Evolutionary conservation across 2,888 invertebrate genomes (phyloP).

Genomic region (Zygaena filipendulae): DNA sequence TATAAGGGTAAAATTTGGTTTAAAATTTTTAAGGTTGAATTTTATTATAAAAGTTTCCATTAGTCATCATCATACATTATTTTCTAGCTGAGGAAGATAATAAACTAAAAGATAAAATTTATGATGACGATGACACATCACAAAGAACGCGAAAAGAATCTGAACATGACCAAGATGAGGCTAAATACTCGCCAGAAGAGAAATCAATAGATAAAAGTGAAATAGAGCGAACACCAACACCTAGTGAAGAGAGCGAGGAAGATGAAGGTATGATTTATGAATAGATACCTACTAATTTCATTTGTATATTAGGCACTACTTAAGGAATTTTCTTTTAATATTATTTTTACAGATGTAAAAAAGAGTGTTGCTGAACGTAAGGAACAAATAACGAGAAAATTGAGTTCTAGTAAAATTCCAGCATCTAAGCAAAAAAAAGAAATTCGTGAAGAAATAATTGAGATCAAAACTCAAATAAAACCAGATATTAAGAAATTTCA

Average conservation of each 20-base stretch:
- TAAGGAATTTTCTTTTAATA: too few species aligned
- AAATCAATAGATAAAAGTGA: conserved; percentile 78
- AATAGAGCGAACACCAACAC: conserved; percentile 56
- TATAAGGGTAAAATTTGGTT: conserved; percentile 45
- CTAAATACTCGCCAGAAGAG: conserved; percentile 84
- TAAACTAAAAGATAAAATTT: conserved; percentile 51
- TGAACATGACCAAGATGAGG: conserved; percentile 70
- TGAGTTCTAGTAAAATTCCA: conserved; percentile 77
- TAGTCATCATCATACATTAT: too few species aligned
- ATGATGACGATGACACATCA: conserved; percentile 43
- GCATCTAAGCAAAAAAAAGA: conserved; percentile 80
- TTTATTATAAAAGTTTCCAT: not conserved
- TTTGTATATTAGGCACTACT: too few species aligned
- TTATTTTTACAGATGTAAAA: conserved; percentile 64
- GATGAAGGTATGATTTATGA: conserved; percentile 56
- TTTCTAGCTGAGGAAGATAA: conserved; percentile 56
- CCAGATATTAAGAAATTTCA: conserved; percentile 64
- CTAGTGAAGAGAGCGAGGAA: conserved; percentile 64
- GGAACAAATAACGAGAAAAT: conserved; percentile 78
- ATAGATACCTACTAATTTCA: conserved; percentile 1
- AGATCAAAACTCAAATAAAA: conserved; percentile 75
- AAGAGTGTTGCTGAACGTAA: conserved; percentile 81
- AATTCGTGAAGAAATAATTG: conserved; percentile 77
- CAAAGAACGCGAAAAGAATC: conserved; percentile 41
- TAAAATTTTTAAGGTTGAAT: too few species aligned